A percentile compares a stretch with the other conserved stretches of the same genome.
Conservation (phyloP, 2,797 vertebrate species). For the Anabas testudineus region DNA sequence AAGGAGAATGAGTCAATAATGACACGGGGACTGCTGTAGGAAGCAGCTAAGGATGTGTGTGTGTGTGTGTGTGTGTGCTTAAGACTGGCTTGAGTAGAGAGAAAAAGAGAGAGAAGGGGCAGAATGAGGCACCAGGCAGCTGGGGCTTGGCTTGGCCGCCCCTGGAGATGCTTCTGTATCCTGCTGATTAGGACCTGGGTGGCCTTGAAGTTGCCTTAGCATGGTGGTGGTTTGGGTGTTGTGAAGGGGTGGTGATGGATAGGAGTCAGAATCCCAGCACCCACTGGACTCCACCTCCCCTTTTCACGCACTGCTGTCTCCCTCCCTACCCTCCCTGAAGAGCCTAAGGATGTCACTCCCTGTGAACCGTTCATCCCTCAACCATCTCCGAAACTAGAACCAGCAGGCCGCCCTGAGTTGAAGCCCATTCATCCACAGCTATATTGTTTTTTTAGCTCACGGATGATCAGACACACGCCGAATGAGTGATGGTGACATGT, state of each 20-base stretch:
- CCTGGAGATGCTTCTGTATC: slow-evolving; percentile 80
- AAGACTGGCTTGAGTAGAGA: slow-evolving; percentile 42
- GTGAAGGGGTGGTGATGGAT: slow-evolving; percentile 24
- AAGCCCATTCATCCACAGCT: slow-evolving; percentile 61
- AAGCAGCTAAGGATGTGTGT: slow-evolving; percentile 65
- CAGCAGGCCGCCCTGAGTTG: slow-evolving; percentile 47
- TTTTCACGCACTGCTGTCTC: slow-evolving; percentile 58
- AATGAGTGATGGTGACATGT: slow-evolving; percentile 69
- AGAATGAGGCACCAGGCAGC: slow-evolving; percentile 76
- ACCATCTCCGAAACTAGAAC: slow-evolving; percentile 70
- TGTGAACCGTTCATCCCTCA: slow-evolving; percentile 78
- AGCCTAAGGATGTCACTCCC: slow-evolving; percentile 73
- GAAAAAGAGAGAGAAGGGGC: slow-evolving; percentile 50
- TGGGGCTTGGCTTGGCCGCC: slow-evolving; percentile 71
- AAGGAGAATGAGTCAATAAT: slow-evolving; percentile 81
- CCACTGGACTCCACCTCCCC: slow-evolving; percentile 61
- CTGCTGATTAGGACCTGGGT: slow-evolving; percentile 84
- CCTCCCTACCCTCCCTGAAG: slow-evolving; percentile 38
- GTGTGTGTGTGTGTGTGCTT: slow-evolving; percentile 46
- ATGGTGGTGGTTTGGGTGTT: slow-evolving; percentile 26
- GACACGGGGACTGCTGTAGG: slow-evolving; percentile 68
- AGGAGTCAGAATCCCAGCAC: slow-evolving; percentile 62
- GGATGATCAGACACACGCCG: slow-evolving; percentile 65
- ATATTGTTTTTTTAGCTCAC: slow-evolving; percentile 68
- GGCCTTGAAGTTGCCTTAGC: slow-evolving; percentile 72